phyloP scores from a whole-genome alignment of 1,140 invertebrate species.

The Wasmannia auropunctata region DNA sequence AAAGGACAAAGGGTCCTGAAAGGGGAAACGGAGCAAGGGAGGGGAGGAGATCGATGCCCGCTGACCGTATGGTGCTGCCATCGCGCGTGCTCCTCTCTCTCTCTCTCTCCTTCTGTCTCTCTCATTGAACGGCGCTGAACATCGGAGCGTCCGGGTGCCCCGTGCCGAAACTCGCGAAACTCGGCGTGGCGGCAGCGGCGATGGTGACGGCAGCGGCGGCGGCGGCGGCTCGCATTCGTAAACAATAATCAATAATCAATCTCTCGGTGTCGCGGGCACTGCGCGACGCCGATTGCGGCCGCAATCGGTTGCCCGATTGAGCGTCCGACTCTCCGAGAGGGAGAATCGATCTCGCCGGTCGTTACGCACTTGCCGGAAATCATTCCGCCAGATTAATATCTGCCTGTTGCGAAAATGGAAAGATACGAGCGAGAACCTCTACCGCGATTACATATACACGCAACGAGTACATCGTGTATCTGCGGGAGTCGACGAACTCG shows the following conservation, averaged over 20 bases:
- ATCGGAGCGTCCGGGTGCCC: conserved; percentile 26
- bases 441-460: not conserved
- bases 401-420: not conserved
- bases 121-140: conserved; percentile 59
- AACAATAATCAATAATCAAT: conserved; percentile 27
- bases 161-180: conserved; percentile 45
- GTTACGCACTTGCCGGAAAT: not conserved
- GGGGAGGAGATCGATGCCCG: conserved; percentile 79
- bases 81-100: conserved; percentile 54
- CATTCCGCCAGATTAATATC: not conserved
- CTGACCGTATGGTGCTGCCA: conserved; percentile 78
- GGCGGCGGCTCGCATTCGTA: not conserved
- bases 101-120: conserved; percentile 42
- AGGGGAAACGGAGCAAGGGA: conserved; percentile 5
- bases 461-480: not conserved
- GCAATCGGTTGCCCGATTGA: not conserved
- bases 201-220: not conserved
- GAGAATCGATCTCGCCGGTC: not conserved
- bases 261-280: not conserved
- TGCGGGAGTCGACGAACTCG: not conserved
- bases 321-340: not conserved
- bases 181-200: not conserved
- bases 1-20: conserved; percentile 55
- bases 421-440: not conserved
- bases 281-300: not conserved